Percentiles rank a stretch among this genome's conserved stretches.
Evolutionary conservation across 2,888 invertebrate genomes (phyloP).

Genomic region (Tenodera sinensis): DNA sequence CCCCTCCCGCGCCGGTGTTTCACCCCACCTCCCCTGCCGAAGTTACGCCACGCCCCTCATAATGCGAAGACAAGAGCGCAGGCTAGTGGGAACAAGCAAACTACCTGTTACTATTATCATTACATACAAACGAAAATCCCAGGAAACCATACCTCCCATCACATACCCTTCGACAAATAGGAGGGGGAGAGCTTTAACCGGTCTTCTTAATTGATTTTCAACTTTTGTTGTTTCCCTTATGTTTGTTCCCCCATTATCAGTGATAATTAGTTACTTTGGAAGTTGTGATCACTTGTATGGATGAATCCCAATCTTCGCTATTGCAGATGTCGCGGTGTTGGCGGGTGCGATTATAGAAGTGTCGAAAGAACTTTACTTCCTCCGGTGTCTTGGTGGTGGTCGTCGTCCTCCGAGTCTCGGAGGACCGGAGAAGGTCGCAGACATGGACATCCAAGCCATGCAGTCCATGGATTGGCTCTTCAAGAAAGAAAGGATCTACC

Average conservation of each 20-base stretch:
- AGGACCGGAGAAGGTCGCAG: background rate
- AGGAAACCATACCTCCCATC: no score
- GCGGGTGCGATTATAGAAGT: constrained; percentile 8
- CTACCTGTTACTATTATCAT: background rate
- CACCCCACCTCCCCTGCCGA: background rate
- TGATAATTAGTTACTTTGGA: background rate
- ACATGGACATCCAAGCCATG: constrained; percentile 87
- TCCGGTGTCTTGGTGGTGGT: background rate
- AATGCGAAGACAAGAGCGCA: background rate
- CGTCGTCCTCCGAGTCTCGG: background rate
- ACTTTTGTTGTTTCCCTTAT: background rate
- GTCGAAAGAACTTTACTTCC: background rate
- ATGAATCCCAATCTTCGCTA: background rate
- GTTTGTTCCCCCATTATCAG: background rate
- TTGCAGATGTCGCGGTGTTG: constrained; percentile 4
- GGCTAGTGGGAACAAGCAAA: background rate
- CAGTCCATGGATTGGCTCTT: constrained; percentile 96
- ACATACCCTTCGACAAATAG: background rate
- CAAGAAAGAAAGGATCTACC: constrained; percentile 92
- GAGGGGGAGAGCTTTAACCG: background rate
- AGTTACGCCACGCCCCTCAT: background rate
- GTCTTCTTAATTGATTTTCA: background rate
- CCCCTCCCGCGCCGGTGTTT: background rate
- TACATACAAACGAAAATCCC: background rate
- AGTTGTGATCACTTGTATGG: background rate